Evolutionary conservation across 92 coral and sea anemone species (phyloP).

Genomic region (Pocillopora grandis): DNA sequence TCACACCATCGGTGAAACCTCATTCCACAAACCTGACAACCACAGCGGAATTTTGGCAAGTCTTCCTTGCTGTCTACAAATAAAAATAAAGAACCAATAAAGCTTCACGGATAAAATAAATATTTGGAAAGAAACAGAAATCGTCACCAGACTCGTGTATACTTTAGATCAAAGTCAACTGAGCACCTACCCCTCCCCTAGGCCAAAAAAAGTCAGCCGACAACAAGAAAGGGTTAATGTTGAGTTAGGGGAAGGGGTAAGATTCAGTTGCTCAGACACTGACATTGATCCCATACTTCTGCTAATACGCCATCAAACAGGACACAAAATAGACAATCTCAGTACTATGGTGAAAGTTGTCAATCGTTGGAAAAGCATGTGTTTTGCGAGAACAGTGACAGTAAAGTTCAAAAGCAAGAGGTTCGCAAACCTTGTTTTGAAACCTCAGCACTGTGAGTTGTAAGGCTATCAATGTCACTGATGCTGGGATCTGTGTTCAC

Average conservation of each 20-base stretch:
- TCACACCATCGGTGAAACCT: constrained; percentile 35
- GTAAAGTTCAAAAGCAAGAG: too few relatives aligned
- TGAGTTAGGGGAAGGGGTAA: too few relatives aligned
- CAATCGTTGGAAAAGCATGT: too few relatives aligned
- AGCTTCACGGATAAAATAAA: neutral
- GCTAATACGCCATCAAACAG: too few relatives aligned
- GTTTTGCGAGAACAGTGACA: neutral
- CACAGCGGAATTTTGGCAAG: constrained; percentile 21
- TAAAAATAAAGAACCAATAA: neutral
- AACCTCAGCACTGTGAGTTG: neutral
- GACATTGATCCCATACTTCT: too few relatives aligned
- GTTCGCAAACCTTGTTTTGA: constrained; percentile 9
- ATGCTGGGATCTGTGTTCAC: constrained; percentile 30
- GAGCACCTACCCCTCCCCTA: too few relatives aligned
- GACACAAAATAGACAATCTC: too few relatives aligned
- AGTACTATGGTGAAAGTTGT: too few relatives aligned
- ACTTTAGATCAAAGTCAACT: too few relatives aligned
- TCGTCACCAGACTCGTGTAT: neutral
- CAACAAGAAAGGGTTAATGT: too few relatives aligned
- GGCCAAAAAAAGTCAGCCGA: too few relatives aligned
- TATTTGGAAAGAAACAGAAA: neutral
- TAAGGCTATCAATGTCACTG: constrained; percentile 27
- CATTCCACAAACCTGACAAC: constrained; percentile 42
- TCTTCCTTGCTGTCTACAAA: constrained; percentile 12
- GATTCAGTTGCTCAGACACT: too few relatives aligned